Evolutionary conservation across 2,888 invertebrate species (phyloP), one percentile per base, ranked within the genome.

Genomic region (Corythucha ciliata): DNA sequence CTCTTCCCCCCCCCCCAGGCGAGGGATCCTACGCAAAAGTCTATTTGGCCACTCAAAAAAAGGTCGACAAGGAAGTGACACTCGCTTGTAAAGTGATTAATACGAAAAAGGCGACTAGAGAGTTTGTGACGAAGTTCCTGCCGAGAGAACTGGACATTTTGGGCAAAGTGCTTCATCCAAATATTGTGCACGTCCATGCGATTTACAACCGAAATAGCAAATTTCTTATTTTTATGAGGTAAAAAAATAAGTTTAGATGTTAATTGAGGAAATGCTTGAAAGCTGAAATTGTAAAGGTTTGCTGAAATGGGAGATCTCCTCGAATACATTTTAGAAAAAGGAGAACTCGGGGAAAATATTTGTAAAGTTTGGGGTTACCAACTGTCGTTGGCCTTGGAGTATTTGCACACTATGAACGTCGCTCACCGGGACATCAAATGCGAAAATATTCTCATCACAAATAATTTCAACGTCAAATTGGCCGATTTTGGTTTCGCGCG

Each of bases 351-450:
- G 0, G 83, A 84, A 64, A 75, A 74, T 41, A 81, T 83, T 62
- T 71, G 76, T 24, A 69, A 81, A 41, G 72, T 82, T 2, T 84
- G 83, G 83, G 72, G 81, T 64, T 69, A 79, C 18, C 84, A 86
- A 66, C 71, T 86, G 4, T 62, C 77, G 18, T 70, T 81, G 20
- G 82, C 75, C 0, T 65, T 86, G 1, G 74, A 80, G 58, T 86
- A 85, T 66, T 69, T 86, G 47, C 86, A 86, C 63, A 73, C 76
- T 33, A 70, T 81, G 72, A 79, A 83, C 52, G 78, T 86, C 40
- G 82, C 81, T 1, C 87, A 87, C 66, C 72, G 87, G 57, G 87
- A 88, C 68, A 69, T 89, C 60, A 88, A 88, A 68, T 87, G 87
- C 66, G 87, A 88, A 69, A 88, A 88, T 63, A 72, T 85, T 46